Evolutionary conservation across 2,888 invertebrate species (phyloP).

Genomic region (Tricholauxania praeusta): DNA sequence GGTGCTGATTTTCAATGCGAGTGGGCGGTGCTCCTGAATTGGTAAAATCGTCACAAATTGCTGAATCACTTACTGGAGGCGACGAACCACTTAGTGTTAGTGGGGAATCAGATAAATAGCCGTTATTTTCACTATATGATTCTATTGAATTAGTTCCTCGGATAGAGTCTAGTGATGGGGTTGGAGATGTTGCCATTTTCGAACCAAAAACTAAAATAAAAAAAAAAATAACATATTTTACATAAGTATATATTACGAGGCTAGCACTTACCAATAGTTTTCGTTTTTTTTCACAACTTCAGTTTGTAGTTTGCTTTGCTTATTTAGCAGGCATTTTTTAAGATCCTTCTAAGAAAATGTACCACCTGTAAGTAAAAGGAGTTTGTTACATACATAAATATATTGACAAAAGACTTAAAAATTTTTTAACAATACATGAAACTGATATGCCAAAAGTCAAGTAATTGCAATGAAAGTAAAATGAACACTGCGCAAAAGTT

Average conservation of each 20-base stretch:
- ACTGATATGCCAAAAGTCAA: too few relatives aligned
- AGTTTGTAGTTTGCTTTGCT: too few relatives aligned
- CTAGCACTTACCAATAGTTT: too few relatives aligned
- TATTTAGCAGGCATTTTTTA: too few relatives aligned
- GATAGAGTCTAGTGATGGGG: slow-evolving; percentile 93
- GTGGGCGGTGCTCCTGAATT: slow-evolving; percentile 54
- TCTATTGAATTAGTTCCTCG: slow-evolving; percentile 89
- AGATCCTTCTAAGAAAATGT: too few relatives aligned
- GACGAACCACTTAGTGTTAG: slow-evolving; percentile 89
- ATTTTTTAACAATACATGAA: too few relatives aligned
- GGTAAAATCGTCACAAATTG: slow-evolving; percentile 79
- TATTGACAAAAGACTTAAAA: too few relatives aligned
- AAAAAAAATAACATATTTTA: background rate
- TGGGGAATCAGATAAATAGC: slow-evolving; percentile 81
- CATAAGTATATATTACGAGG: background rate
- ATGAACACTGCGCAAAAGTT: too few relatives aligned
- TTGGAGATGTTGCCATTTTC: slow-evolving; percentile 89
- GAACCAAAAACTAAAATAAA: slow-evolving; percentile 22
- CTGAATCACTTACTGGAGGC: slow-evolving; percentile 87
- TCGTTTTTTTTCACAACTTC: too few relatives aligned
- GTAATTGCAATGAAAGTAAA: too few relatives aligned
- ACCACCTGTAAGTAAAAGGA: too few relatives aligned
- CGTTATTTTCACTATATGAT: slow-evolving; percentile 85
- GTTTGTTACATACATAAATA: too few relatives aligned
- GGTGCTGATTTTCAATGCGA: slow-evolving; percentile 60